Conservation (phyloP, 2,797 vertebrate species). For the Cottoperca gobio region DNA sequence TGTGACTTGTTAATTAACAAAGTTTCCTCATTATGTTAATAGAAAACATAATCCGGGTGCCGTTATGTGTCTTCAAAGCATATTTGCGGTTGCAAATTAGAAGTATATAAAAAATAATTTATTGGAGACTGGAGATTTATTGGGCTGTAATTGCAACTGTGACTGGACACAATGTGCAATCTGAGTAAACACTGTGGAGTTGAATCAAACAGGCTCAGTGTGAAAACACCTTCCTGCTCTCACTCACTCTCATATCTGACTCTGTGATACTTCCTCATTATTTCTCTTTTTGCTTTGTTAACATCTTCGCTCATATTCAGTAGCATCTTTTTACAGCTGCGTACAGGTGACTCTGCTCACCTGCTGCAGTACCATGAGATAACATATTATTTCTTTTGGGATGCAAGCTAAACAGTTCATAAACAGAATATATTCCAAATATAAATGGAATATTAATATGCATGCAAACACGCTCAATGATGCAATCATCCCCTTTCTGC, state of each 20-base stretch:
- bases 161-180: background rate
- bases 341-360: no score
- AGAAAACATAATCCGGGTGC: background rate
- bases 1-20: background rate
- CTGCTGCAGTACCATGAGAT: no score
- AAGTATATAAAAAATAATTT: background rate
- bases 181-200: background rate
- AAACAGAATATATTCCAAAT: slow-evolving; percentile 20
- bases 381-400: no score
- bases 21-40: background rate
- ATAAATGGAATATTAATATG: slow-evolving; percentile 47
- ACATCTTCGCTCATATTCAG: background rate
- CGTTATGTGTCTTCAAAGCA: background rate
- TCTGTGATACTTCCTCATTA: background rate
- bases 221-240: background rate
- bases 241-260: background rate
- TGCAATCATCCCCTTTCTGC: slow-evolving; percentile 25
- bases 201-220: background rate
- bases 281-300: background rate
- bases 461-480: slow-evolving; percentile 30
- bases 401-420: background rate
- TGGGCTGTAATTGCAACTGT: background rate
- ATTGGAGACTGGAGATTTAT: background rate
- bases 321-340: background rate
- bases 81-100: background rate